These are phyloP conservation scores for Cyrtorhinus lividipennis DNA, from an alignment of 1,140 invertebrate genomes.

Conservation along the genomic window DNA sequence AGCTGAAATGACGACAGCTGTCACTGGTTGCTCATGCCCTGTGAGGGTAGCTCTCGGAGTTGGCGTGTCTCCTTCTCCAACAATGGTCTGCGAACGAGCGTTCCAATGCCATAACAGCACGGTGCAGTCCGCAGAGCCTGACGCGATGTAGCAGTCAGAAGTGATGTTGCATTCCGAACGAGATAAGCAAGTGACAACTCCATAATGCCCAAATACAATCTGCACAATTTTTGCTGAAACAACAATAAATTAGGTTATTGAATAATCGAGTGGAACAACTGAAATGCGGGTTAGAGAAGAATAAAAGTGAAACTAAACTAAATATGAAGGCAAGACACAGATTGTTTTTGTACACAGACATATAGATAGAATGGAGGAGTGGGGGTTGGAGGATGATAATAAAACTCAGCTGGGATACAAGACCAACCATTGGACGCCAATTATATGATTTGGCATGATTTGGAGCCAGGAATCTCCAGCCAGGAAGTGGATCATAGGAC, in stretches of 20 bases:
- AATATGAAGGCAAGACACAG: neutral
- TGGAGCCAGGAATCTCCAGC: no score
- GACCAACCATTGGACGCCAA: no score
- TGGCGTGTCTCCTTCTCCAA: slow-evolving; percentile 87
- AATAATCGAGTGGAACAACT: neutral
- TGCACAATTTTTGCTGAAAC: slow-evolving; percentile 89
- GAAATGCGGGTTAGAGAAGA: slow-evolving; percentile 2
- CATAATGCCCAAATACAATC: slow-evolving; percentile 97
- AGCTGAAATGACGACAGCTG: slow-evolving; percentile 88
- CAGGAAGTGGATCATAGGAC: no score
- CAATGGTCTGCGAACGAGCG: slow-evolving; percentile 85
- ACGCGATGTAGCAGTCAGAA: slow-evolving; percentile 96
- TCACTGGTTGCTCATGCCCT: slow-evolving; percentile 90
- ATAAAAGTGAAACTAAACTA: neutral
- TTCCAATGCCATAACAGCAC: slow-evolving; percentile 98
- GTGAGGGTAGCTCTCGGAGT: slow-evolving; percentile 91
- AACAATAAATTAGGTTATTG: slow-evolving; percentile 19
- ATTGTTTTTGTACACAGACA: no score
- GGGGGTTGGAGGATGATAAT: no score
- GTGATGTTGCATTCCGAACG: slow-evolving; percentile 96
- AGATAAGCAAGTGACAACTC: slow-evolving; percentile 91
- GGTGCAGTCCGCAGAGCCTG: slow-evolving; percentile 93
- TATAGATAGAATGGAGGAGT: no score
- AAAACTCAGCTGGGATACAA: no score
- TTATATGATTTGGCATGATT: no score